Evolutionary conservation across 2,888 invertebrate species (phyloP).

Genomic region (Sepiola atlantica): DNA sequence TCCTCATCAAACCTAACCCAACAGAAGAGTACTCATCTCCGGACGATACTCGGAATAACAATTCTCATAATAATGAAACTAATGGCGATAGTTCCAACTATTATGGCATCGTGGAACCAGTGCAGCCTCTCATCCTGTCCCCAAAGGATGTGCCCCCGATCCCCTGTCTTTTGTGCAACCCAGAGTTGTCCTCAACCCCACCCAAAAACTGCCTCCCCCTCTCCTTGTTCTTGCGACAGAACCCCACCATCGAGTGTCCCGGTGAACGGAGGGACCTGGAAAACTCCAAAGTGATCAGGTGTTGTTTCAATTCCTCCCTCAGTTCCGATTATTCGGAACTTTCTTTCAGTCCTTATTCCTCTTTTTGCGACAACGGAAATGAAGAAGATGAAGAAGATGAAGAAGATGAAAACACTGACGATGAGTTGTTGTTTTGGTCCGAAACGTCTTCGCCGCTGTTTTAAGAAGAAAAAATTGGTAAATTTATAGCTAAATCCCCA

Average conservation of each 20-base stretch:
- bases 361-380: neutral
- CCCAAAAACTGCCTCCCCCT: neutral
- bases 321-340: neutral
- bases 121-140: neutral
- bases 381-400: too few relatives aligned
- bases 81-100: neutral
- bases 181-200: slow-evolving; percentile 22
- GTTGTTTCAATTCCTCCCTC: neutral
- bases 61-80: neutral
- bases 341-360: neutral
- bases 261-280: neutral
- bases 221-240: neutral
- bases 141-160: neutral
- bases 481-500: too few relatives aligned
- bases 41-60: neutral
- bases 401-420: too few relatives aligned
- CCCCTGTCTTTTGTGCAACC: slow-evolving; percentile 33
- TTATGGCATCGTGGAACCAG: neutral
- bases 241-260: neutral
- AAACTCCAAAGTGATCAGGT: neutral
- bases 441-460: too few relatives aligned
- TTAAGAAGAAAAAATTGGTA: too few relatives aligned
- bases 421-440: too few relatives aligned
- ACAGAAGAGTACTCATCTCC: neutral
- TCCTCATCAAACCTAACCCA: neutral